Conservation (phyloP, 2,797 vertebrate species). For the Macroramphosus scolopax region DNA sequence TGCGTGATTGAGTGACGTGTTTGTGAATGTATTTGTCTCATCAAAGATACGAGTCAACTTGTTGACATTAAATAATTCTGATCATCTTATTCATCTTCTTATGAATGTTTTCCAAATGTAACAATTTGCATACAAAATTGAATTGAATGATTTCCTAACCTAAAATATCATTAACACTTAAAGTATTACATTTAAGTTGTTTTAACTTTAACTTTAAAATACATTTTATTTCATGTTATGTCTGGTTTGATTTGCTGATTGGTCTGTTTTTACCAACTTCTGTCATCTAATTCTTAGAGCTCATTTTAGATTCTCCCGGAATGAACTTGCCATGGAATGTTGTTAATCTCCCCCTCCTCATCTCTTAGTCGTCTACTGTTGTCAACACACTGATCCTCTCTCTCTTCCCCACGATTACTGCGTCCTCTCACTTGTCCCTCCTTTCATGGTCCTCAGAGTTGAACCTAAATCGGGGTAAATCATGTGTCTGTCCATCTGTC, state of each 20-base stretch:
- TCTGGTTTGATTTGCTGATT: conserved; percentile 36
- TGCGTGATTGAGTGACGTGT: no score
- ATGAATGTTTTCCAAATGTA: conserved; percentile 27
- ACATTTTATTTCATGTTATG: conserved; percentile 25
- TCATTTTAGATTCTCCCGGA: conserved; percentile 46
- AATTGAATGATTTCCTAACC: conserved; percentile 59
- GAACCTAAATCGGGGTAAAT: conserved; percentile 95
- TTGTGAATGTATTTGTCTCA: no score
- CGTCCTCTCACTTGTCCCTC: conserved; percentile 73
- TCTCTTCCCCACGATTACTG: conserved; percentile 80
- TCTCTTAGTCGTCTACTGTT: conserved; percentile 75
- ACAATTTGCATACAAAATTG: no score
- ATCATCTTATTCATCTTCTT: conserved; percentile 37
- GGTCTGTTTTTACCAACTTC: conserved; percentile 29
- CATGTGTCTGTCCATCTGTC: conserved; percentile 72
- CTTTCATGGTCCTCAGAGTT: conserved; percentile 87
- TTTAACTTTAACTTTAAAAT: conserved; percentile 16
- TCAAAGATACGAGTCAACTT: no score
- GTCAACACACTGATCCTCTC: conserved; percentile 77
- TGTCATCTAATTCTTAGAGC: conserved; percentile 57
- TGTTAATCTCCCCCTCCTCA: conserved; percentile 73
- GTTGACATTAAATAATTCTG: no score
- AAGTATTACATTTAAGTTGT: conserved; percentile 9
- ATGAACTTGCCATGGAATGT: conserved; percentile 69
- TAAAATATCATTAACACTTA: conserved; percentile 59